Conservation (phyloP, 2,113 vertebrate species). For the Ophthalmolycus amberensis region DNA sequence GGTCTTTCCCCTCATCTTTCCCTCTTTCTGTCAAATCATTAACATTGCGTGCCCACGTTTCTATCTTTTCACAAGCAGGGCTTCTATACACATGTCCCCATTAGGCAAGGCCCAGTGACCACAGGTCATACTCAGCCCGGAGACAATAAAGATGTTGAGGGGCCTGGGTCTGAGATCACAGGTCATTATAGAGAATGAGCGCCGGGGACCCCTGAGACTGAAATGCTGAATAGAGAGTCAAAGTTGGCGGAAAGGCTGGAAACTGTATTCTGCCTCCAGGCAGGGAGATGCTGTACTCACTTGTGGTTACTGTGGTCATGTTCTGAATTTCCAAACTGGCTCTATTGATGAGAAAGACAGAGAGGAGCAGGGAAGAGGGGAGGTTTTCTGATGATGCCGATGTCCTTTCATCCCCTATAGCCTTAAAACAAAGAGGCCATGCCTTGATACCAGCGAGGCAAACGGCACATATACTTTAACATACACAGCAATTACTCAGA, state of each 20-base stretch:
- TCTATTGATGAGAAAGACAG: slow-evolving; percentile 37
- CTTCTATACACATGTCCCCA: slow-evolving; percentile 64
- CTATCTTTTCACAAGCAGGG: slow-evolving; percentile 52
- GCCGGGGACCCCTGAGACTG: slow-evolving; percentile 41
- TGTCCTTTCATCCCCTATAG: slow-evolving; percentile 14
- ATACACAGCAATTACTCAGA: slow-evolving; percentile 1
- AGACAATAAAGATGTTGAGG: slow-evolving; percentile 58
- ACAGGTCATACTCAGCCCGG: slow-evolving; percentile 55
- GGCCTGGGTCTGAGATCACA: slow-evolving; percentile 63
- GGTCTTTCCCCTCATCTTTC: slow-evolving; percentile 31
- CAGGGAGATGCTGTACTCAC: slow-evolving; percentile 36
- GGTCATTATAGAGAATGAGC: slow-evolving; percentile 47
- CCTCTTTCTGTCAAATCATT: slow-evolving; percentile 53
- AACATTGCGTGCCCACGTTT: slow-evolving; percentile 42
- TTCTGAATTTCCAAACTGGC: slow-evolving; percentile 41
- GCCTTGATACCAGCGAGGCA: slow-evolving; percentile 19
- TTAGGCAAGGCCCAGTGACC: slow-evolving; percentile 63
- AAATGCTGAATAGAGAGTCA: slow-evolving; percentile 45
- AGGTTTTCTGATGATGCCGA: slow-evolving; percentile 31
- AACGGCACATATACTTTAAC: background rate
- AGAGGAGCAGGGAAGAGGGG: slow-evolving; percentile 4
- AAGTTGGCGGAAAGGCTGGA: slow-evolving; percentile 39
- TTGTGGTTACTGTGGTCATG: slow-evolving; percentile 37
- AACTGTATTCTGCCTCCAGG: slow-evolving; percentile 37
- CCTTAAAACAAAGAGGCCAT: slow-evolving; percentile 33